These are phyloP conservation scores for Pantherophis alleghaniensis DNA, from an alignment of 2,797 vertebrate genomes.

Conservation along the genomic window DNA sequence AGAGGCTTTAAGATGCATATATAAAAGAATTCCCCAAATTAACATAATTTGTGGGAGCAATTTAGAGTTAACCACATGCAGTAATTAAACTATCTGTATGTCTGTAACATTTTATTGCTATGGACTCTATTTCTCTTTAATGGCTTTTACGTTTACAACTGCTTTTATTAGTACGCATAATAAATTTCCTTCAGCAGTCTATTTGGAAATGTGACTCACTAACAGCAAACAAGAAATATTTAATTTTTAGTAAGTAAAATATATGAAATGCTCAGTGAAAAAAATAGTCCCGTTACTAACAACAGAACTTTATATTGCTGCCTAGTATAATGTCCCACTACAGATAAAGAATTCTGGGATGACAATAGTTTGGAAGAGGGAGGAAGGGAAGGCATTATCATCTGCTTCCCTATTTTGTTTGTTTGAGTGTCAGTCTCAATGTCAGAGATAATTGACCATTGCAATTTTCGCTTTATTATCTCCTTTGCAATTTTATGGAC, in stretches of 20 bases:
- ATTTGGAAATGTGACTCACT: background rate
- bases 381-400: background rate
- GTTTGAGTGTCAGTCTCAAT: background rate
- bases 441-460: background rate
- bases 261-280: too few species aligned
- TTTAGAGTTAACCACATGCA: background rate
- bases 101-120: background rate
- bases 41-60: background rate
- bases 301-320: background rate
- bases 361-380: background rate
- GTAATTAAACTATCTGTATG: background rate
- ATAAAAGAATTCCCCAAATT: background rate
- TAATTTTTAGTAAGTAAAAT: background rate
- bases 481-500: background rate
- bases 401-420: background rate
- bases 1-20: too few species aligned
- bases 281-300: background rate
- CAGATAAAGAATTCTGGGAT: background rate
- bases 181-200: background rate
- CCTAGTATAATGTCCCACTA: background rate
- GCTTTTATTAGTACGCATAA: background rate
- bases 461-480: background rate
- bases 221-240: background rate
- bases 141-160: background rate
- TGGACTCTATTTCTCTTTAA: background rate